These are phyloP conservation scores for Hoplodrina ambigua DNA, from an alignment of 2,888 invertebrate genomes.

Conservation along the genomic window DNA sequence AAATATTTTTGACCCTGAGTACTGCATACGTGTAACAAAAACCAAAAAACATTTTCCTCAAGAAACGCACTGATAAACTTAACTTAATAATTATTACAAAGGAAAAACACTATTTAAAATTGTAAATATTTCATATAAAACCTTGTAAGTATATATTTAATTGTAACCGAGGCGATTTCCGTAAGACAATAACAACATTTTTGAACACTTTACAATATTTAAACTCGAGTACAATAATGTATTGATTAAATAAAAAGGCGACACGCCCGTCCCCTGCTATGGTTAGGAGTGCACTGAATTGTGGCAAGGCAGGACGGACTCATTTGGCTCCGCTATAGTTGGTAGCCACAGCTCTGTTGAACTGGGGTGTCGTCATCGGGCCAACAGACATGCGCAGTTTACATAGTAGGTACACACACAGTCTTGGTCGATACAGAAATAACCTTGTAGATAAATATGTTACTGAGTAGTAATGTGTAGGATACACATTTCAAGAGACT, in stretches of 20 bases:
- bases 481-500: constrained; percentile 1
- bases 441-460: constrained; percentile 42
- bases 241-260: constrained; percentile 16
- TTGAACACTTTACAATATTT: not conserved
- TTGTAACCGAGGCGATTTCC: not conserved
- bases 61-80: constrained; percentile 8
- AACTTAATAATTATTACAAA: not conserved
- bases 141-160: constrained; percentile 4
- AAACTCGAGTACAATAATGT: not conserved
- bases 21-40: constrained; percentile 30
- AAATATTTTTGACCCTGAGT: not conserved
- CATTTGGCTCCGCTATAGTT: constrained; percentile 6
- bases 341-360: not conserved
- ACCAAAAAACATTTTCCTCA: not conserved
- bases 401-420: constrained; percentile 1
- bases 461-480: not conserved
- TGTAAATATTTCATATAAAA: constrained; percentile 2
- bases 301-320: not conserved
- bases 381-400: constrained; percentile 52
- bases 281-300: constrained; percentile 33
- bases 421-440: constrained; percentile 52
- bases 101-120: constrained; percentile 26
- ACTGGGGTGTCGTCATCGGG: constrained; percentile 40
- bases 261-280: constrained; percentile 15
- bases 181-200: not conserved